Conservation (phyloP, 2,113 vertebrate genomes). For the Catharus bicknelli region DNA sequence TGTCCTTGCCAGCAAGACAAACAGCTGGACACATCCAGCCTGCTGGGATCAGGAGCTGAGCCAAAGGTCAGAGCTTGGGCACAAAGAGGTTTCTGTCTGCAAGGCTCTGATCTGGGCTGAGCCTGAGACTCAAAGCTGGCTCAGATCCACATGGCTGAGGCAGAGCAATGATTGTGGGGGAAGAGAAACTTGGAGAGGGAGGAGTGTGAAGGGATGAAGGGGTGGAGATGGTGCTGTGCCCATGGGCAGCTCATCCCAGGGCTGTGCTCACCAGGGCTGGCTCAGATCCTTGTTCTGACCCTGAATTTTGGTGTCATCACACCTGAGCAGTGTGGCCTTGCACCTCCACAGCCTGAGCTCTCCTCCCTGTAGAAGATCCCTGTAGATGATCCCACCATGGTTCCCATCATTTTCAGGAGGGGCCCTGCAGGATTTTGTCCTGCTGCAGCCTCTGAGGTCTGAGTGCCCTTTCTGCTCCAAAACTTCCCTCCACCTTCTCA, state of each 20-base stretch:
- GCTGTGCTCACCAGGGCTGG: rapidly evolving
- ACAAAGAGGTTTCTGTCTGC: slow-evolving; percentile 47
- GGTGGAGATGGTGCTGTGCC: rapidly evolving
- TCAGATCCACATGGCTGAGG: not conserved
- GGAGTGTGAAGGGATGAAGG: not conserved
- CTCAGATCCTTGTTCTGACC: not conserved
- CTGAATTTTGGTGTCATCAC: not conserved
- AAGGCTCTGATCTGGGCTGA: not conserved
- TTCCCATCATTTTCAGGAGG: not conserved
- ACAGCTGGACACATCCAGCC: not conserved
- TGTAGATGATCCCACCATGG: rapidly evolving
- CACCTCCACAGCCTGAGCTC: not conserved
- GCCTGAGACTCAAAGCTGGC: not conserved
- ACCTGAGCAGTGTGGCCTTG: not conserved
- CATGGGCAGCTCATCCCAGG: rapidly evolving
- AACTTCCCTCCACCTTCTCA: too few relatives aligned
- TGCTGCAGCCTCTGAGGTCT: not conserved
- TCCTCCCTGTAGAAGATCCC: not conserved
- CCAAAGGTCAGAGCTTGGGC: slow-evolving; percentile 43
- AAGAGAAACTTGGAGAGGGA: not conserved
- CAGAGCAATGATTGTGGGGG: not conserved
- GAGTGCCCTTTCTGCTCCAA: not conserved
- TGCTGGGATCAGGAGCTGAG: not conserved
- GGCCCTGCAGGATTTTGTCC: not conserved
- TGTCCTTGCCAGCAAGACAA: not conserved